phyloP scores from a whole-genome alignment of 2,888 invertebrate species.

The Cataglyphis cursor region DNA sequence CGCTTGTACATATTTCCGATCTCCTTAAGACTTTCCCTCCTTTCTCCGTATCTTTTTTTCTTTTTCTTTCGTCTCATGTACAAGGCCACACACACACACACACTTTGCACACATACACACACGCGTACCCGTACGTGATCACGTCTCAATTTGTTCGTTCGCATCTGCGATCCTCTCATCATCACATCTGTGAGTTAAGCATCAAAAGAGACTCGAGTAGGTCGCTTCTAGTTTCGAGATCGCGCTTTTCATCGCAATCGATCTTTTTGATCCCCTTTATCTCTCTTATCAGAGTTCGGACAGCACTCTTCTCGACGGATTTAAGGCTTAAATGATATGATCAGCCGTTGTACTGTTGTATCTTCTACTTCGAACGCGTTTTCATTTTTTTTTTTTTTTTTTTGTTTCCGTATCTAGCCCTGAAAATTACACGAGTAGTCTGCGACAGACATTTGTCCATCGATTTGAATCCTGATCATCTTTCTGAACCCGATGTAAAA shows the following conservation, averaged over 20 bases:
- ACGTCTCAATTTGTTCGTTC: conserved; percentile 8
- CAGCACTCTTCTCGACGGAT: conserved; percentile 76
- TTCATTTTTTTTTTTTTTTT: background rate
- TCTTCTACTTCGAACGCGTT: conserved; percentile 61
- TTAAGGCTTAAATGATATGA: conserved; percentile 81
- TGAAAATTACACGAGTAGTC: conserved; percentile 28
- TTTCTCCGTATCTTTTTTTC: background rate
- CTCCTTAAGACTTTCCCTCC: conserved; percentile 48
- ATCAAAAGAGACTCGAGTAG: conserved; percentile 61
- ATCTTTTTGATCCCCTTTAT: conserved; percentile 60
- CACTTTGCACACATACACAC: conserved; percentile 33
- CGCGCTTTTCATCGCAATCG: conserved; percentile 60
- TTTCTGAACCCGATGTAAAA: conserved; percentile 22
- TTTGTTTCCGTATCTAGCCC: background rate
- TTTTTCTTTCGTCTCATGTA: conserved; percentile 7
- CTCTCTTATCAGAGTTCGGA: conserved; percentile 66
- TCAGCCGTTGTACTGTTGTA: conserved; percentile 79
- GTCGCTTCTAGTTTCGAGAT: conserved; percentile 59
- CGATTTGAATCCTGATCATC: conserved; percentile 23
- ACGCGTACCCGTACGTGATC: conserved; percentile 17
- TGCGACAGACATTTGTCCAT: conserved; percentile 4
- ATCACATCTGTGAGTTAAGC: conserved; percentile 62
- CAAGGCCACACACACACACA: conserved; percentile 6
- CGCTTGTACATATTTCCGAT: conserved; percentile 46
- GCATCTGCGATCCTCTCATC: conserved; percentile 19